phyloP scores from a whole-genome alignment of 2,797 vertebrate genomes.

The Yasuhikotakia modesta region DNA sequence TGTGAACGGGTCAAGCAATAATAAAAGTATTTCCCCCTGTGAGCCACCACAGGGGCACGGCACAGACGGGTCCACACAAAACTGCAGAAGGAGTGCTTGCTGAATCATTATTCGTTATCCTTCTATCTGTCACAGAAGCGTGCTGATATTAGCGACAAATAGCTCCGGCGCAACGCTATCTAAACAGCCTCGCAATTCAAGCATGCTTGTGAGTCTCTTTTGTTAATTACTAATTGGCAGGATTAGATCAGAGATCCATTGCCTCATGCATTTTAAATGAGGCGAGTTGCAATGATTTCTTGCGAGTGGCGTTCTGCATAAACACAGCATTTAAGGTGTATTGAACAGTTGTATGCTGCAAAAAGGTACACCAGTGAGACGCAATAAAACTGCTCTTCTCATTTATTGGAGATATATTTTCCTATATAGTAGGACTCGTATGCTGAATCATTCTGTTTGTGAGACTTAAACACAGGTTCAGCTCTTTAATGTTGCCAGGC shows the following conservation, averaged over 20 bases:
- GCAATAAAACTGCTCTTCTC: background rate
- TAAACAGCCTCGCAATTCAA: conserved; percentile 29
- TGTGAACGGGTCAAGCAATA: conserved; percentile 45
- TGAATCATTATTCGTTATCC: conserved; percentile 31
- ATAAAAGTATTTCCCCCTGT: conserved; percentile 32
- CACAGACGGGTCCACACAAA: conserved; percentile 18
- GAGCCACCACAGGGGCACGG: conserved; percentile 15
- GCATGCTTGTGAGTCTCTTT: conserved; percentile 28
- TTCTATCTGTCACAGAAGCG: background rate
- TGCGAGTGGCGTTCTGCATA: conserved; percentile 22
- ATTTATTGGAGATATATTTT: background rate
- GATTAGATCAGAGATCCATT: conserved; percentile 44
- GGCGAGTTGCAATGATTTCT: conserved; percentile 36
- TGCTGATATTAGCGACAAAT: conserved; percentile 37
- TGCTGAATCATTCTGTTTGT: background rate
- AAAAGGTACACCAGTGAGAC: background rate
- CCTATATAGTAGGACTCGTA: background rate
- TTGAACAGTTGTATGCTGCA: background rate
- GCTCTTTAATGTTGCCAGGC: background rate
- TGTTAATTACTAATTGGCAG: conserved; percentile 48
- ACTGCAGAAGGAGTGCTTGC: conserved; percentile 14
- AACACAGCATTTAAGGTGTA: background rate
- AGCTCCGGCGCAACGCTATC: conserved; percentile 26
- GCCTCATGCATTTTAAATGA: conserved; percentile 48
- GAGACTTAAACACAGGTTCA: conserved; percentile 22